These are phyloP conservation scores for Austrolebias charrua DNA, from an alignment of 2,797 vertebrate genomes.

Conservation along the genomic window DNA sequence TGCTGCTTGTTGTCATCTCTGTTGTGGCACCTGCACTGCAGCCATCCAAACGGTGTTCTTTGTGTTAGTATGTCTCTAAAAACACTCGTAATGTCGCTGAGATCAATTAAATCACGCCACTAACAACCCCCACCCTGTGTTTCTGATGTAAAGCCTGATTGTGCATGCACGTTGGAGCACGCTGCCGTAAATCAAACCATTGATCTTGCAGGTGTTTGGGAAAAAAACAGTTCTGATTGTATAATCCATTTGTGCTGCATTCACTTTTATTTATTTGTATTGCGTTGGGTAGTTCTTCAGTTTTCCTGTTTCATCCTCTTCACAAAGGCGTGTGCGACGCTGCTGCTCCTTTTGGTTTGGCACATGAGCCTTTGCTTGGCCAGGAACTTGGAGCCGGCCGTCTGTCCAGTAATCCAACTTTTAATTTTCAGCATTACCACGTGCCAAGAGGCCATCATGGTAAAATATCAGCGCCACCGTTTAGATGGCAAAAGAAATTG, in stretches of 20 bases:
- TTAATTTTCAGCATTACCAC: conserved; percentile 25
- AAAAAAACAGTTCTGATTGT: conserved; percentile 19
- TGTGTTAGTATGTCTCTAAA: background rate
- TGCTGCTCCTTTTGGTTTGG: conserved; percentile 34
- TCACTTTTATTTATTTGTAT: conserved; percentile 5
- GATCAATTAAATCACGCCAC: conserved; percentile 30
- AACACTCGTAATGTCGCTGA: conserved; percentile 9
- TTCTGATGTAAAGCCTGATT: conserved; percentile 30
- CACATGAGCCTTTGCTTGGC: conserved; percentile 38
- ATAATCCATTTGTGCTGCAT: conserved; percentile 9
- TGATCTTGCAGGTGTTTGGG: conserved; percentile 36
- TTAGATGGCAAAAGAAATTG: conserved; percentile 34
- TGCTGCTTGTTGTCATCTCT: conserved; percentile 10
- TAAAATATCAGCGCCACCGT: conserved; percentile 56
- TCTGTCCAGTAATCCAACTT: conserved; percentile 33
- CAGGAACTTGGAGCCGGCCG: conserved; percentile 17
- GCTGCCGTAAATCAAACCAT: conserved; percentile 36
- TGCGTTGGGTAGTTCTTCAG: background rate
- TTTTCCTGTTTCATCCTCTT: conserved; percentile 23
- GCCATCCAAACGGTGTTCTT: background rate
- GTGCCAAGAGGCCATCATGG: conserved; percentile 47
- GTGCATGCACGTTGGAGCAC: conserved; percentile 32
- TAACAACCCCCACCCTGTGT: conserved; percentile 24
- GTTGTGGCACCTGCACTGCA: conserved; percentile 21
- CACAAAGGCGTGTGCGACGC: conserved; percentile 26